Conservation (phyloP, 2,888 invertebrate genomes). For the Drosophila robusta region DNA sequence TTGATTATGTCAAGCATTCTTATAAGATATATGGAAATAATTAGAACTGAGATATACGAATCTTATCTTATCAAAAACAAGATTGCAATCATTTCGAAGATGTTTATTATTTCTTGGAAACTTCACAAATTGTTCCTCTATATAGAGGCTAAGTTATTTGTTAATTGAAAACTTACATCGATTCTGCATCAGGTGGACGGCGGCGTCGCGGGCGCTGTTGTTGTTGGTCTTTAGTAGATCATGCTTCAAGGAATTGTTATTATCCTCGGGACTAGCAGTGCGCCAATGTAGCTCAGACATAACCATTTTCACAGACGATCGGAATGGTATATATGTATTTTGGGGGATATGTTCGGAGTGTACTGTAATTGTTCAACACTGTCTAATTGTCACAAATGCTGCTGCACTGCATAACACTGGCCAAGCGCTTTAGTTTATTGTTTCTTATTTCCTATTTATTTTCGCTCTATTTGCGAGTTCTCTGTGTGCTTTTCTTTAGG, state of each 20-base stretch:
- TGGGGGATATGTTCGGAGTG: constrained; percentile 17
- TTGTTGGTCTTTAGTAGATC: constrained; percentile 81
- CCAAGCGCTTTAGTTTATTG: neutral
- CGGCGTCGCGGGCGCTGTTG: constrained; percentile 67
- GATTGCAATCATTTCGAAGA: neutral
- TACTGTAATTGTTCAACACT: neutral
- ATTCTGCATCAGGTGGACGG: constrained; percentile 83
- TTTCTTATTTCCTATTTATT: constrained; percentile 24
- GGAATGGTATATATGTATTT: neutral
- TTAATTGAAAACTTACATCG: constrained; percentile 82
- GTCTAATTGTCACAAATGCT: constrained; percentile 7
- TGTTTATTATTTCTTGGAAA: too few species aligned
- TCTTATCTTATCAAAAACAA: neutral
- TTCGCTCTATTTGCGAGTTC: constrained; percentile 5
- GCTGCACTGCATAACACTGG: constrained; percentile 14
- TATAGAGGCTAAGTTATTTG: neutral
- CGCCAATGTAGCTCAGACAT: constrained; percentile 85
- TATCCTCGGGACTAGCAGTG: constrained; percentile 84
- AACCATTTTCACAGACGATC: constrained; percentile 83
- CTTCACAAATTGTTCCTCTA: neutral
- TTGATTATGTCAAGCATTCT: neutral
- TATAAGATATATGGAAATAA: neutral
- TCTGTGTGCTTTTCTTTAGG: constrained; percentile 6
- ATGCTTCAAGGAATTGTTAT: constrained; percentile 84
- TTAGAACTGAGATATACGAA: too few species aligned